A percentile compares a stretch with the other conserved stretches of the same genome.
These are phyloP conservation scores for Tetropium fuscum DNA, from an alignment of 2,888 invertebrate species.

Conservation along the genomic window DNA sequence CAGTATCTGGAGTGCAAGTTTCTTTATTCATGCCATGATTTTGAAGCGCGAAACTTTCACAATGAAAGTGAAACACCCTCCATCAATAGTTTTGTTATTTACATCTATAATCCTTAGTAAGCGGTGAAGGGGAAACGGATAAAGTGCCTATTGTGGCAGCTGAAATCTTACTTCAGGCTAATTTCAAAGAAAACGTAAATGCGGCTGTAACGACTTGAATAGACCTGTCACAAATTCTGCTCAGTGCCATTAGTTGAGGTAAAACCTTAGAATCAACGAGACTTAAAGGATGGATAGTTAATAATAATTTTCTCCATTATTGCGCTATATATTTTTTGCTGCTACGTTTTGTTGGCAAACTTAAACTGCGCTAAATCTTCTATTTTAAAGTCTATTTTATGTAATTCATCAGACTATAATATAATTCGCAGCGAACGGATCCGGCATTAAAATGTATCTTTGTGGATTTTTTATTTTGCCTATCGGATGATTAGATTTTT, in stretches of 20 bases:
- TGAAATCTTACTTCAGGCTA: slow-evolving; percentile 14
- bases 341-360: too few relatives aligned
- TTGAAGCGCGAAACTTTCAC: slow-evolving; percentile 37
- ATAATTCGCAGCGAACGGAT: too few relatives aligned
- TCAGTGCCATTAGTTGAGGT: slow-evolving; percentile 16
- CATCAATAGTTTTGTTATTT: slow-evolving; percentile 42
- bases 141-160: slow-evolving; percentile 23
- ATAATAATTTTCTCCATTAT: too few relatives aligned
- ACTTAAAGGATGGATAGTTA: too few relatives aligned
- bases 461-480: too few relatives aligned
- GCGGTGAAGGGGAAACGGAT: slow-evolving; percentile 27
- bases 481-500: too few relatives aligned
- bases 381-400: too few relatives aligned
- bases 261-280: slow-evolving; percentile 9
- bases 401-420: too few relatives aligned
- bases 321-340: too few relatives aligned
- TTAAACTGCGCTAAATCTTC: too few relatives aligned
- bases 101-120: slow-evolving; percentile 35
- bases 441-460: too few relatives aligned
- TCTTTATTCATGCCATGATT: slow-evolving; percentile 26
- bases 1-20: slow-evolving; percentile 7
- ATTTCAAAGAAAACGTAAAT: slow-evolving; percentile 17
- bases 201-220: slow-evolving; percentile 20
- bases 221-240: slow-evolving; percentile 10
- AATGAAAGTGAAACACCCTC: slow-evolving; percentile 43